Evolutionary conservation across 2,113 vertebrate species (phyloP), one percentile per base, ranked within the genome.

Genomic region (Plestiodon gilberti): DNA sequence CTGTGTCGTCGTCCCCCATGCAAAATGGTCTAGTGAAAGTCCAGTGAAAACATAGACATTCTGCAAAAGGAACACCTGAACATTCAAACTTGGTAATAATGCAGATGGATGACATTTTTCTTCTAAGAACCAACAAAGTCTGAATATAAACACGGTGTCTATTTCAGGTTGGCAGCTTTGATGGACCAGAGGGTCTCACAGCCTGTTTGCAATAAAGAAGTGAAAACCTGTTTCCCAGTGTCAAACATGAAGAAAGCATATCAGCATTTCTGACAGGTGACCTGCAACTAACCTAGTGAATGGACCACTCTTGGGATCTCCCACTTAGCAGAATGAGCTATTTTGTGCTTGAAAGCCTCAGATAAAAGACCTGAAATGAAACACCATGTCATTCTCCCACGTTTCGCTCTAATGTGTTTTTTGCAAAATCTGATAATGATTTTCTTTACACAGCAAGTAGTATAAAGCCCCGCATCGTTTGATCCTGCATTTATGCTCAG

Each of bases 11-110:
- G 10, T 52, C 30, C 79, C 5, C 35, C 35, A 71, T 38, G 35
- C 17, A 71, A 71, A 15, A 20, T 64, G 40, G 35, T 40, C 81
- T 71, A 35, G 61, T n/a, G 6, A 87, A 38, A 61, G 4, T 62
- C 52, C 30, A 43, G 13, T 1, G 2, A 11, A 17, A 83, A 33
- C 0, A 2, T 69, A 78, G 81, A 8, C 1, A 18, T 2, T 1
- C 33, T 86, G 55, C 35, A 80, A 13, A 33, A 82, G 81, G 82
- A 74, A 3, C 11, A 69, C 30, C 14, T 73, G 9, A 62, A 78
- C 6, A 64, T 64, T 38, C 65, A 35, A 78, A 59, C 73, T 69
- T 0, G 14, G 61, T 25, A 65, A 40, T 25, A 65, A 40, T 43
- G 14, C 28, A 22, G 20, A 71, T 38, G 35, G 70, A 6, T 38